Base-by-base conservation (phyloP, 2,888 invertebrate genomes). In the Aphidius colemani region DNA sequence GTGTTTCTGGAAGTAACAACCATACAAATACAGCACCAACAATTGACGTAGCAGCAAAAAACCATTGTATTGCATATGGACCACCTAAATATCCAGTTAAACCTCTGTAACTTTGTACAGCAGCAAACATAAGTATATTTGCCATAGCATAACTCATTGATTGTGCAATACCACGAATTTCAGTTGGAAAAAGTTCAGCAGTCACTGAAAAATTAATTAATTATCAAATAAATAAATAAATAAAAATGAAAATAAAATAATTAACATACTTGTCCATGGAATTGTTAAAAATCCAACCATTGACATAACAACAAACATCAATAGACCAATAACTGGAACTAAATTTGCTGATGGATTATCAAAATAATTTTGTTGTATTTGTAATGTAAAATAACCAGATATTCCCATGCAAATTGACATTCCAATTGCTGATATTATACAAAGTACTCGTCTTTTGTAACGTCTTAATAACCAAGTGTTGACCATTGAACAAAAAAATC, bases 251-350 rank as follows among this genome's bases (percentile, higher is more conserved):
- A 18, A 18, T 0, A 1, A 18, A 18, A 18, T 18, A 1, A 1
- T 18, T 18, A 18, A 18, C 30, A 30, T 30, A 30, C 30, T 70
- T n/a, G 87, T 88, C 88, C 88, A 88, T 0, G 88, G 88, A 30
- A 88, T 87, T 7, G 86, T 86, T 45, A 88, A 78, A 69, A 88
- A 79, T 1, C 88, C 88, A 50, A 87, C 82, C 86, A 88, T 87
- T 7, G 87, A 86, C 0, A 86, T 84, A 62, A 86, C 84, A 1
- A 88, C 87, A 74, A 86, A 88, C 1, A 86, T 74, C 8, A 87
- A 72, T 2, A 88, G 77, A 62, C 86, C 83, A 0, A 83, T 67
- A 0, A 87, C 84, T 3, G 87, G 87, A 1, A 86, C 75, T 4
- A 50, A 50, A 41, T 65, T 63, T 61, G 77, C 75, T 78, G 80